phyloP scores from a whole-genome alignment of 1,140 invertebrate species.

The Drosophila teissieri region DNA sequence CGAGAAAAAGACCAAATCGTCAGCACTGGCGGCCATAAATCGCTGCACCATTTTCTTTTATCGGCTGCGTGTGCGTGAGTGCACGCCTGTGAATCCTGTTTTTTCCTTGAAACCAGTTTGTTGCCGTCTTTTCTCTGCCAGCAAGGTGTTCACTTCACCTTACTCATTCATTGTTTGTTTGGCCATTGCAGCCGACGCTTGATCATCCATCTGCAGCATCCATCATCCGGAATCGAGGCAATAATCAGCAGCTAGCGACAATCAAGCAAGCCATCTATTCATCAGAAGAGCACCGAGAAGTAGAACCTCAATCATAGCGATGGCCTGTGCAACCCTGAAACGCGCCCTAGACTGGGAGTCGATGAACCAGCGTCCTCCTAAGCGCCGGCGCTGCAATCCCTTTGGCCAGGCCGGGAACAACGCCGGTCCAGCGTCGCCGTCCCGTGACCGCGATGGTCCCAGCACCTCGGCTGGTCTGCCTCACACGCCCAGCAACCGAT shows the following conservation, averaged over 20 bases:
- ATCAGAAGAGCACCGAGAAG: constrained; percentile 7
- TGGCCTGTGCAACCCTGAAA: constrained; percentile 98
- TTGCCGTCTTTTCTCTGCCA: constrained; percentile 27
- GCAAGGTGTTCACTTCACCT: constrained; percentile 35
- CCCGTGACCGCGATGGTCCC: constrained; percentile 37
- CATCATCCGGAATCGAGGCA: constrained; percentile 43
- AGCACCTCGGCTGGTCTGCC: constrained; percentile 60
- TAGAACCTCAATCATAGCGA: constrained; percentile 83
- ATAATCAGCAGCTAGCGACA: constrained; percentile 39
- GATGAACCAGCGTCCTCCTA: constrained; percentile 91
- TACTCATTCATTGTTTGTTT: constrained; percentile 39
- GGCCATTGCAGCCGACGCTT: constrained; percentile 15
- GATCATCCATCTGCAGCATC: constrained; percentile 23
- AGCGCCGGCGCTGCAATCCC: constrained; percentile 94
- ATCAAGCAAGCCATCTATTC: constrained; percentile 12
- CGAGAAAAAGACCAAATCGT: not conserved
- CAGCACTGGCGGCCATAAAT: constrained; percentile 58
- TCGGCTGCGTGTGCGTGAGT: constrained; percentile 24
- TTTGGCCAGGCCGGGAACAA: constrained; percentile 89
- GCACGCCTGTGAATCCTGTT: constrained; percentile 68
- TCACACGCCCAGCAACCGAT: constrained; percentile 81
- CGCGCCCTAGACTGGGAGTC: constrained; percentile 97
- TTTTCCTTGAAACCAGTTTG: constrained; percentile 78
- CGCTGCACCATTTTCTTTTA: constrained; percentile 76
- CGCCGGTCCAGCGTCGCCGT: constrained; percentile 87